phyloP scores from a whole-genome alignment of 2,113 vertebrate genomes.

The Charina bottae region DNA sequence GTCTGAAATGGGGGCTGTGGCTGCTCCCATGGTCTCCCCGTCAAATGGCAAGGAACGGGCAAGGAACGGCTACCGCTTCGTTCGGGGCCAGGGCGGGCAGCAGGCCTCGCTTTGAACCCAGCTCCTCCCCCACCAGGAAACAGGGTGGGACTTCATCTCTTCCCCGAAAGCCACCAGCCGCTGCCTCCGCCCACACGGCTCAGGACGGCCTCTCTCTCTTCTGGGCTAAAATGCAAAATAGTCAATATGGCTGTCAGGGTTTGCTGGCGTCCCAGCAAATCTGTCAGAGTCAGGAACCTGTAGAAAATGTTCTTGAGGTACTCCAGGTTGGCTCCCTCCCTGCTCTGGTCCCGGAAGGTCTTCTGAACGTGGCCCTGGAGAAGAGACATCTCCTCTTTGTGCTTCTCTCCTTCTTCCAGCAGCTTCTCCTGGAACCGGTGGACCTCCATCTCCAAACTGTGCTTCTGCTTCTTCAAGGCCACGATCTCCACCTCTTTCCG shows the following conservation, averaged over 20 bases:
- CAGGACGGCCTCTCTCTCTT: constrained; percentile 82
- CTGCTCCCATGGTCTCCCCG: neutral
- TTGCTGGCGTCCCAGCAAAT: constrained; percentile 86
- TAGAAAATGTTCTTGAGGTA: constrained; percentile 95
- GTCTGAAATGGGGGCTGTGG: neutral
- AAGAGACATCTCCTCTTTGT: constrained; percentile 72
- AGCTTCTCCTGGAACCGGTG: constrained; percentile 80
- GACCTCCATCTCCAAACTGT: constrained; percentile 80
- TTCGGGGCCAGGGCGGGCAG: neutral
- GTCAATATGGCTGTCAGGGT: constrained; percentile 91
- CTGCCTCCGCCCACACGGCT: constrained; percentile 72
- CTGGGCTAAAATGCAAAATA: constrained; percentile 93
- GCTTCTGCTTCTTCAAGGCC: constrained; percentile 81
- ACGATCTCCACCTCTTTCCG: constrained; percentile 86
- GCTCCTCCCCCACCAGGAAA: neutral
- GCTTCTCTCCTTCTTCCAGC: constrained; percentile 77
- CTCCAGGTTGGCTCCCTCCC: constrained; percentile 94
- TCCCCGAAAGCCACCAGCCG: constrained; percentile 86
- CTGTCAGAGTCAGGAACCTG: constrained; percentile 87
- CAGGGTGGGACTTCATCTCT: constrained; percentile 70
- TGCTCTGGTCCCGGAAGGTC: constrained; percentile 77
- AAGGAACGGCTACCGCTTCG: neutral
- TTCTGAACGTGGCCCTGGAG: constrained; percentile 81
- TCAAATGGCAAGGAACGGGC: neutral
- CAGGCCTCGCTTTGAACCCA: neutral